Percentiles rank a stretch among this genome's conserved stretches.
phyloP scores from a whole-genome alignment of 2,888 invertebrate species.

The Sinodicranocentrus sp. region DNA sequence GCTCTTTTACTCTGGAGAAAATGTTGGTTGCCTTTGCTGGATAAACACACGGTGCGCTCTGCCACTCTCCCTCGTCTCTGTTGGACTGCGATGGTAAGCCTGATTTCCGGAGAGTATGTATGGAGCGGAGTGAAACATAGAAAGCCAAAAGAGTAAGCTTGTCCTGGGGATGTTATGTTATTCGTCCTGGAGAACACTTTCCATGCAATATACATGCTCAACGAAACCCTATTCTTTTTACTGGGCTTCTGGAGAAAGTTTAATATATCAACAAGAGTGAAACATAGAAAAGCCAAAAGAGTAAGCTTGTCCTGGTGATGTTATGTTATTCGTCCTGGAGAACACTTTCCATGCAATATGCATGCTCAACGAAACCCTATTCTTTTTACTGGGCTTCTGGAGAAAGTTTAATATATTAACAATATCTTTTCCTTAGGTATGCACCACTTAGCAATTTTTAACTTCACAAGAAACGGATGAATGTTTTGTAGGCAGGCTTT shows the following conservation, averaged over 20 bases:
- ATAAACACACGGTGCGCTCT: constrained; percentile 36
- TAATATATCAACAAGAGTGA: constrained; percentile 11
- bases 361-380: not conserved
- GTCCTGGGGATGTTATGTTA: not conserved
- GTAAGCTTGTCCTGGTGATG: not conserved
- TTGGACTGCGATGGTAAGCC: constrained; percentile 54
- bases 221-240: not conserved
- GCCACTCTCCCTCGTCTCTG: constrained; percentile 51
- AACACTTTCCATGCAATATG: not conserved
- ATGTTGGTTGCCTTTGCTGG: not conserved
- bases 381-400: too few relatives aligned
- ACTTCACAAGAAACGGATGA: too few relatives aligned
- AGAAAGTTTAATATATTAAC: constrained; percentile 34
- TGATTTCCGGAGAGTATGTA: constrained; percentile 63
- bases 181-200: not conserved
- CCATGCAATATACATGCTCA: not conserved
- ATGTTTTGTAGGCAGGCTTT: too few relatives aligned
- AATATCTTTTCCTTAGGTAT: too few relatives aligned
- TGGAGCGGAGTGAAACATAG: not conserved
- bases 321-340: not conserved
- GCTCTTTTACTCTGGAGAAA: too few relatives aligned
- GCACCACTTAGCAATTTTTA: too few relatives aligned
- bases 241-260: too few relatives aligned
- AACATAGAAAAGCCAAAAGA: not conserved
- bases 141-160: not conserved